Percentiles rank a stretch among this genome's conserved stretches.
phyloP scores from a whole-genome alignment of 1,140 invertebrate species.

The Eriocheir sinensis region DNA sequence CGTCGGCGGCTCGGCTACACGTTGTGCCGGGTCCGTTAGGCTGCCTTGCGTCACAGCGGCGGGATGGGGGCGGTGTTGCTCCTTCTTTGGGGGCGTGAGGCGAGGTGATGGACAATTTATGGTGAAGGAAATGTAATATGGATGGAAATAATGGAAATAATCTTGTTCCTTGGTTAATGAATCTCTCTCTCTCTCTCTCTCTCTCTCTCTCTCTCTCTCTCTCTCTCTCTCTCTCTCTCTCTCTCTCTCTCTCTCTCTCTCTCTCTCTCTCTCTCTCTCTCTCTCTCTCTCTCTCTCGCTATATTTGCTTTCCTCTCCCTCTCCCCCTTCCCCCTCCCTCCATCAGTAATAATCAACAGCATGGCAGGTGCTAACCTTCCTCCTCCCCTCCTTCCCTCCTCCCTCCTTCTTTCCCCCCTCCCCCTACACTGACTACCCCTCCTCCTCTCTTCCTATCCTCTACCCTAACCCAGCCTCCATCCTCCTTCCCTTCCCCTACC shows the following conservation, averaged over 20 bases:
- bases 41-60: no score
- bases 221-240: slow-evolving; percentile 22
- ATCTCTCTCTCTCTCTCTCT: no score
- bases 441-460: background rate
- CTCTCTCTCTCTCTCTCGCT: background rate
- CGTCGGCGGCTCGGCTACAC: no score
- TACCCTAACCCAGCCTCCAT: background rate
- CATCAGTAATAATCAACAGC: slow-evolving; percentile 24
- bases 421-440: background rate
- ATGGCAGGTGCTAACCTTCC: background rate
- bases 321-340: background rate
- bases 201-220: slow-evolving; percentile 10
- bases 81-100: no score
- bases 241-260: background rate
- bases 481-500: background rate
- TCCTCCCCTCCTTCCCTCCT: background rate
- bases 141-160: no score
- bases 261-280: background rate
- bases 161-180: no score
- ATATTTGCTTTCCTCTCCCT: background rate
- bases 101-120: no score
- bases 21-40: no score
- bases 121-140: no score
- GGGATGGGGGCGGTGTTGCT: no score
- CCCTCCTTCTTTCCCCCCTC: background rate